Evolutionary conservation across 2,113 vertebrate genomes (phyloP).

Genomic region (Ramphastos sulfuratus): DNA sequence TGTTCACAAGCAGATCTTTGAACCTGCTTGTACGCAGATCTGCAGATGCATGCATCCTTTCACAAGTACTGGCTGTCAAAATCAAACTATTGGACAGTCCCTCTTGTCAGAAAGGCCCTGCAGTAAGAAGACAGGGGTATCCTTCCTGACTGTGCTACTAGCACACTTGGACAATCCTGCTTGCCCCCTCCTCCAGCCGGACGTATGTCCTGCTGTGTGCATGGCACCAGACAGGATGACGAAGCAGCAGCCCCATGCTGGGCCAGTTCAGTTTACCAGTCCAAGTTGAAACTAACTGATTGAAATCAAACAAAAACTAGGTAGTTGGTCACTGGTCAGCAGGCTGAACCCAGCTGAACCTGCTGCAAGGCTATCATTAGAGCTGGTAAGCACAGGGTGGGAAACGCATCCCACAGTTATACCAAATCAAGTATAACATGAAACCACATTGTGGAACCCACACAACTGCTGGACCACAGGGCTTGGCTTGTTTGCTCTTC

Average conservation of each 20-base stretch:
- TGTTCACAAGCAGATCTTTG: neutral
- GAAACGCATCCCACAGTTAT: neutral
- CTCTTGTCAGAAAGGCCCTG: neutral
- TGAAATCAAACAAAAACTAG: neutral
- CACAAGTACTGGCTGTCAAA: neutral
- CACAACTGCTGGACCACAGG: neutral
- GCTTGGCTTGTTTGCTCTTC: neutral
- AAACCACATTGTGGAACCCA: constrained; percentile 9
- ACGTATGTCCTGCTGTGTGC: neutral
- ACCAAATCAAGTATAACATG: neutral
- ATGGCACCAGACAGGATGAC: neutral
- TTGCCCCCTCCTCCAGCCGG: neutral
- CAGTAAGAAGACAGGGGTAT: neutral
- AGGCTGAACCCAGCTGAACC: neutral
- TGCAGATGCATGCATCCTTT: neutral
- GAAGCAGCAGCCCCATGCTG: neutral
- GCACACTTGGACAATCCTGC: neutral
- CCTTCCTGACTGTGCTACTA: neutral
- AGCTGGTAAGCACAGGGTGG: neutral
- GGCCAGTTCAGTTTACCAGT: neutral
- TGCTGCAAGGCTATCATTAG: neutral
- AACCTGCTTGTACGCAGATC: no score
- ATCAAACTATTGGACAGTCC: neutral
- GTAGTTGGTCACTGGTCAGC: neutral
- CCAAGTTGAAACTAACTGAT: neutral